phyloP scores from a whole-genome alignment of 2,797 vertebrate genomes.

The Gephyroberyx darwinii region DNA sequence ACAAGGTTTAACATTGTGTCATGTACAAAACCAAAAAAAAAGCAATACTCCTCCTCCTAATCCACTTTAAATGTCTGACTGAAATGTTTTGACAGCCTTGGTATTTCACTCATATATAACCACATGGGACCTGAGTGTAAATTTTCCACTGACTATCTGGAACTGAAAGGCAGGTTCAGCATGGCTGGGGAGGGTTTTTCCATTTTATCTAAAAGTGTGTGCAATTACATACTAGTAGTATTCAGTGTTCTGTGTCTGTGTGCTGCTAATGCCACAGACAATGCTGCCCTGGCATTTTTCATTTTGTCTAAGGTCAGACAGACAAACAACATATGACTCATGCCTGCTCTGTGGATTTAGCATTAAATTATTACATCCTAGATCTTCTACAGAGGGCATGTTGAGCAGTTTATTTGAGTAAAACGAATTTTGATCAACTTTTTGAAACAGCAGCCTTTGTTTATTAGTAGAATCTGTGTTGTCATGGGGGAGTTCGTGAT shows the following conservation, averaged over 20 bases:
- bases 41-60: too few relatives aligned
- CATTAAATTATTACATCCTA: neutral
- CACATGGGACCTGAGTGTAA: constrained; percentile 45
- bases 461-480: neutral
- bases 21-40: too few relatives aligned
- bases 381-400: neutral
- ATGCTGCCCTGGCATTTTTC: constrained; percentile 22
- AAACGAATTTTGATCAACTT: neutral
- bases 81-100: constrained; percentile 33
- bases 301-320: constrained; percentile 27
- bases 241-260: constrained; percentile 42
- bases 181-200: constrained; percentile 28
- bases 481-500: too few relatives aligned
- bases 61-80: constrained; percentile 13
- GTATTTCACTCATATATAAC: constrained; percentile 46
- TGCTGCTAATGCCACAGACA: constrained; percentile 12
- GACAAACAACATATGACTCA: constrained; percentile 19
- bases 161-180: constrained; percentile 36
- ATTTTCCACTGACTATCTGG: constrained; percentile 26
- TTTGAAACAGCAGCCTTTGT: neutral
- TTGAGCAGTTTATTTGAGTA: neutral
- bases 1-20: too few relatives aligned
- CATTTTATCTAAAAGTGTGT: constrained; percentile 46
- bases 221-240: constrained; percentile 8
- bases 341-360: neutral